These are phyloP conservation scores for Drosophila persimilis DNA, from an alignment of 1,140 invertebrate genomes.

Conservation along the genomic window DNA sequence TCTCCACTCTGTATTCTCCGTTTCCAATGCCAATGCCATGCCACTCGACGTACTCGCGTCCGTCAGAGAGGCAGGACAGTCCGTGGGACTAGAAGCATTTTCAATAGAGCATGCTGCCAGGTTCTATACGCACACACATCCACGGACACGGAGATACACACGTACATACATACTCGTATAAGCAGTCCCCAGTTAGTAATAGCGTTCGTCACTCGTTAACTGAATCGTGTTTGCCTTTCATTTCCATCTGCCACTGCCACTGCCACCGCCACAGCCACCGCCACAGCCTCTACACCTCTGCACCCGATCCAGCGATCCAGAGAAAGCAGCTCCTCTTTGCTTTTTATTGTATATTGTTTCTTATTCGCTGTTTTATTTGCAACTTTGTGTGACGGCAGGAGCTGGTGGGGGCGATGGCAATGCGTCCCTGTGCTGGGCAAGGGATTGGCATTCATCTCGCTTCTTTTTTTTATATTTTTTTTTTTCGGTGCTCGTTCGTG, in stretches of 20 bases:
- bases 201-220: slow-evolving; percentile 80
- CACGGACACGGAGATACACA: too few relatives aligned
- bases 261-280: slow-evolving; percentile 5
- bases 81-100: slow-evolving; percentile 34
- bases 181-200: slow-evolving; percentile 79
- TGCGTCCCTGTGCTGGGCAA: slow-evolving; percentile 4
- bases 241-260: slow-evolving; percentile 69
- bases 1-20: slow-evolving; percentile 1
- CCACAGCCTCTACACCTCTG: slow-evolving; percentile 8
- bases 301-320: too few relatives aligned
- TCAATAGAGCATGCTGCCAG: slow-evolving; percentile 60
- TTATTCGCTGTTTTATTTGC: slow-evolving; percentile 80
- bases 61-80: slow-evolving; percentile 23
- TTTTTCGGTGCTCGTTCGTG: slow-evolving; percentile 64
- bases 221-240: slow-evolving; percentile 80
- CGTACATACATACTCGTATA: slow-evolving; percentile 24
- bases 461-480: not conserved
- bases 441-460: slow-evolving; percentile 57
- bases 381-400: slow-evolving; percentile 54
- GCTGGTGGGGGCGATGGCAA: not conserved
- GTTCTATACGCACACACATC: slow-evolving; percentile 37
- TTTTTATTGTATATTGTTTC: slow-evolving; percentile 79
- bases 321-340: slow-evolving; percentile 26
- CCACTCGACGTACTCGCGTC: too few relatives aligned
- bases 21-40: slow-evolving; percentile 48